These are phyloP conservation scores for Steromphala cineraria DNA, from an alignment of 2,888 invertebrate species.

Conservation along the genomic window DNA sequence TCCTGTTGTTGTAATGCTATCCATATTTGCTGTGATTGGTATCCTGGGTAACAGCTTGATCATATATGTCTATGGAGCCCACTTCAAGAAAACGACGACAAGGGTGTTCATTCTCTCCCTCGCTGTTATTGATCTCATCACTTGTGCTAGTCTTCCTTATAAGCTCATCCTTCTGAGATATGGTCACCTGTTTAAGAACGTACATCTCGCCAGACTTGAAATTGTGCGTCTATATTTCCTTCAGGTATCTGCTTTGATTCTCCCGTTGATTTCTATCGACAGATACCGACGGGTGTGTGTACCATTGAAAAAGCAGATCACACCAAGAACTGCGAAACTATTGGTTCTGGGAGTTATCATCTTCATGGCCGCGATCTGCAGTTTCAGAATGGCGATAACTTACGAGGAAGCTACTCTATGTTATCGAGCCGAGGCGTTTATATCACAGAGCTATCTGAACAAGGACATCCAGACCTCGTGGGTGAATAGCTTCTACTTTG, in stretches of 20 bases:
- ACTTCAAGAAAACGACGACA: not conserved
- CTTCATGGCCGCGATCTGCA: not conserved
- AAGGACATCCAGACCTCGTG: not conserved
- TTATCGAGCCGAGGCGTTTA: not conserved
- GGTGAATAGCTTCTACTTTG: not conserved
- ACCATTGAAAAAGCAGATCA: not conserved
- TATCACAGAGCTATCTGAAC: not conserved
- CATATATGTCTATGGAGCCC: not conserved
- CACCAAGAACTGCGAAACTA: not conserved
- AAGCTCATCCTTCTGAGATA: not conserved
- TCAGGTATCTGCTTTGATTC: not conserved
- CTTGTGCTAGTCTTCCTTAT: not conserved
- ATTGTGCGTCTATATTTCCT: not conserved
- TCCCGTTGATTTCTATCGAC: not conserved
- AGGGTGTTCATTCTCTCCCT: conserved; percentile 8
- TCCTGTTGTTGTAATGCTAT: not conserved
- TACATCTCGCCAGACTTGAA: not conserved
- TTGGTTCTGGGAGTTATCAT: not conserved
- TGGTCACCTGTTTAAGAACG: not conserved
- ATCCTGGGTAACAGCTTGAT: not conserved
- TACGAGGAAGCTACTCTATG: not conserved
- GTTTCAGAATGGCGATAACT: not conserved
- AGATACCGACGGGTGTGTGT: not conserved
- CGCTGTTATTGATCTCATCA: not conserved
- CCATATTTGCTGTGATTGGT: not conserved